Base-by-base conservation (phyloP, 2,888 invertebrate species). In the Zaprionus obscuricornis region DNA sequence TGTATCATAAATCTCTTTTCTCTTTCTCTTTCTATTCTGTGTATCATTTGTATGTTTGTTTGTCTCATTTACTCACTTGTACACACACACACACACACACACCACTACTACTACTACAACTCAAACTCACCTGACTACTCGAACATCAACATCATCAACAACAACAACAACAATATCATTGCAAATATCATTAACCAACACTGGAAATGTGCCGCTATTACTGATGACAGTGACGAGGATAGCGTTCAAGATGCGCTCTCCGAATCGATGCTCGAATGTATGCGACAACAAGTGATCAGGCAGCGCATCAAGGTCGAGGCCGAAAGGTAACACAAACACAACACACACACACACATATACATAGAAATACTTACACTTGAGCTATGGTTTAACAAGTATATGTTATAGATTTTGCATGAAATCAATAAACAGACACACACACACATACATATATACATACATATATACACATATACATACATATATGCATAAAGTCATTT, bases 291-390 rank as follows among this genome's bases (percentile, higher is more conserved):
- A 91, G 95, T 95, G 88, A 93, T 93, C 91, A 93, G 93, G 89
- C 95, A 95, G 91, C 92, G 95, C 88, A 93, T 93, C 91, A 95
- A 95, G 91, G 95, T 94, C 87, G 94, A 94, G 91, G 94, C 94
- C 91, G 95, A 95, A 92, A 95, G 94, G 95, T 95, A 93, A 92
- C 79, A 60, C 63, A 45, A 50, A 36, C 31, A 45, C 51, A 16
- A 20, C 40, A 46, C 36, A 27, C 26, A 17, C 46, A 26, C 34
- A 33, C 43, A 49, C 33, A 10, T 16, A 86, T 34, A 39, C 37
- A 31, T 14, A 26, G 34, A 8, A 16, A 17, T 20, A 20, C 14
- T 3, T 27, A 34, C 20, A 17, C 29, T 27, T 24, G 13, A 34
- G 43, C 10, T 10, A 11, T 42, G 50, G 50, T 50, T 50, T 31